These are phyloP conservation scores for Chromis chromis DNA, from an alignment of 2,797 vertebrate species.

Conservation along the genomic window DNA sequence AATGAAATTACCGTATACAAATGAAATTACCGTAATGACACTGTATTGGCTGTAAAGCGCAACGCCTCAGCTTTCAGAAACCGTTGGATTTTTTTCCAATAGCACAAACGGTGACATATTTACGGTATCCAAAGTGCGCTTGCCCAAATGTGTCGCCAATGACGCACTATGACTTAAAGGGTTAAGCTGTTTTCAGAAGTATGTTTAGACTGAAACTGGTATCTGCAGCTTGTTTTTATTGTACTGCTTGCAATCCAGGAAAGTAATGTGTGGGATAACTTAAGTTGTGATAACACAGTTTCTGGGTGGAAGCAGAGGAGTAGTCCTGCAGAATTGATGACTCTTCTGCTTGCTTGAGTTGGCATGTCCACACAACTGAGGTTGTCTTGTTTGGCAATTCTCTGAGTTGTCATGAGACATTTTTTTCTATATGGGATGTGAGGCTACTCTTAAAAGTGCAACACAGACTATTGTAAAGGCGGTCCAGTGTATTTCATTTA, in stretches of 20 bases:
- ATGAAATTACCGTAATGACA: no score
- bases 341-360: conserved; percentile 25
- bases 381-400: conserved; percentile 38
- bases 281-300: neutral
- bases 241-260: conserved; percentile 12
- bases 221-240: neutral
- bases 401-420: conserved; percentile 35
- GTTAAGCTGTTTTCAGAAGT: neutral
- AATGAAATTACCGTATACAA: no score
- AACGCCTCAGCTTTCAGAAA: no score
- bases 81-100: no score
- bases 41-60: no score
- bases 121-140: no score
- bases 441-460: conserved; percentile 2
- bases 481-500: neutral
- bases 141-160: no score
- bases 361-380: conserved; percentile 19
- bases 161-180: no score
- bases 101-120: no score
- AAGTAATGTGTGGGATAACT: conserved; percentile 20
- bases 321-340: conserved; percentile 28
- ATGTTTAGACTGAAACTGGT: neutral
- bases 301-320: conserved; percentile 17
- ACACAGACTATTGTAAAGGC: neutral
- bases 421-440: conserved; percentile 4